Percentiles rank a stretch among this genome's conserved stretches.
Evolutionary conservation across 2,113 vertebrate species (phyloP).

Genomic region (Phainopepla nitens): DNA sequence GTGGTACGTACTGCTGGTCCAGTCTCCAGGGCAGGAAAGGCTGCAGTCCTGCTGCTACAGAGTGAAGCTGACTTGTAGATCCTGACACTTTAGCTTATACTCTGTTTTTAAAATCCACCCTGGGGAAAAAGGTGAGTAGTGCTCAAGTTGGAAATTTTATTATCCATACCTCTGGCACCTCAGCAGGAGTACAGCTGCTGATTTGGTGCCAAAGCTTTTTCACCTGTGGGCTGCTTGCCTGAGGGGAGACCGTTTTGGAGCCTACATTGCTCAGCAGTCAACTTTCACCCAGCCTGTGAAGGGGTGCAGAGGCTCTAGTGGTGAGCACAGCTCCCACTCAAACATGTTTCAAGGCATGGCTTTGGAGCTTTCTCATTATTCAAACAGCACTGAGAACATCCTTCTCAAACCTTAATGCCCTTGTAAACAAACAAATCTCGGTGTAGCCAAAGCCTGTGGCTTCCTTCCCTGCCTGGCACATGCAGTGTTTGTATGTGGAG

Average conservation of each 20-base stretch:
- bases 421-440: slow-evolving; percentile 24
- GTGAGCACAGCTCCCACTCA: neutral
- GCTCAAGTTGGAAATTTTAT: neutral
- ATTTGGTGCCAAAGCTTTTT: neutral
- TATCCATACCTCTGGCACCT: neutral
- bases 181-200: neutral
- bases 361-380: neutral
- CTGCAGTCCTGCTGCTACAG: neutral
- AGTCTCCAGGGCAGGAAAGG: neutral
- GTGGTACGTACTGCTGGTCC: rapidly evolving
- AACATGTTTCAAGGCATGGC: neutral
- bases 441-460: slow-evolving; percentile 42
- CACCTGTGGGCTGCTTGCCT: neutral
- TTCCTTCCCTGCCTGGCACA: slow-evolving; percentile 46
- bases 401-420: slow-evolving; percentile 4
- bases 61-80: neutral
- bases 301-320: neutral
- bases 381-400: neutral
- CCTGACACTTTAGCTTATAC: neutral
- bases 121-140: neutral
- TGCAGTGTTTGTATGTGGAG: slow-evolving; percentile 36
- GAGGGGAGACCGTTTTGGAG: neutral
- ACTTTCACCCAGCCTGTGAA: neutral
- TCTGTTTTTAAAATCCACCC: neutral
- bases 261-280: neutral